These are phyloP conservation scores for Hucho hucho DNA, from an alignment of 2,113 vertebrate species.

Conservation along the genomic window DNA sequence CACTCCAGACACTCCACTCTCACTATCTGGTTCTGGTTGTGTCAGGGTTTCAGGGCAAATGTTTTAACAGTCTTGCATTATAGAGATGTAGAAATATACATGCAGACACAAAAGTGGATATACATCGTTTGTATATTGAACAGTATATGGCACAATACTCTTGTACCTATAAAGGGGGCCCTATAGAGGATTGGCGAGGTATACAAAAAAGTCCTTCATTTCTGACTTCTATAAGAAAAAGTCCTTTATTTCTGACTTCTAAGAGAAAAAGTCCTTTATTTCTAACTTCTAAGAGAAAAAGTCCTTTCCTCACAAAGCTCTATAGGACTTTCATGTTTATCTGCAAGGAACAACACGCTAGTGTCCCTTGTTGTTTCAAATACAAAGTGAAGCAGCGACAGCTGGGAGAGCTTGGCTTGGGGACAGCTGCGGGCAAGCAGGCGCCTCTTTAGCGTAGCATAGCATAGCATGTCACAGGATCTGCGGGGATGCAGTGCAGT, in stretches of 20 bases:
- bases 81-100: too few species aligned
- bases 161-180: too few species aligned
- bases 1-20: conserved; percentile 22
- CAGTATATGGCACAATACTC: too few species aligned
- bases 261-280: neutral
- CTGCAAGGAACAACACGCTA: conserved; percentile 32
- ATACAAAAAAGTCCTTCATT: neutral
- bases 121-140: too few species aligned
- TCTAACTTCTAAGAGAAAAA: neutral
- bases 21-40: neutral
- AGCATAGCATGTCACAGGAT: conserved; percentile 4
- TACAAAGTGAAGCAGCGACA: conserved; percentile 34
- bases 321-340: conserved; percentile 44
- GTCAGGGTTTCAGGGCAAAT: neutral
- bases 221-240: neutral
- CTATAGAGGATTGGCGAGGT: too few species aligned
- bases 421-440: conserved; percentile 23
- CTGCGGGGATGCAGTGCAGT: neutral
- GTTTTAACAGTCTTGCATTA: neutral
- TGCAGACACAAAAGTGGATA: neutral
- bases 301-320: neutral
- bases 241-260: conserved; percentile 3
- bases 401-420: conserved; percentile 44
- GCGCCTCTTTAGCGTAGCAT: conserved; percentile 25
- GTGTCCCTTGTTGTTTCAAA: conserved; percentile 26